Evolutionary conservation across 2,113 vertebrate species (phyloP).

Genomic region (Ranitomeya variabilis): DNA sequence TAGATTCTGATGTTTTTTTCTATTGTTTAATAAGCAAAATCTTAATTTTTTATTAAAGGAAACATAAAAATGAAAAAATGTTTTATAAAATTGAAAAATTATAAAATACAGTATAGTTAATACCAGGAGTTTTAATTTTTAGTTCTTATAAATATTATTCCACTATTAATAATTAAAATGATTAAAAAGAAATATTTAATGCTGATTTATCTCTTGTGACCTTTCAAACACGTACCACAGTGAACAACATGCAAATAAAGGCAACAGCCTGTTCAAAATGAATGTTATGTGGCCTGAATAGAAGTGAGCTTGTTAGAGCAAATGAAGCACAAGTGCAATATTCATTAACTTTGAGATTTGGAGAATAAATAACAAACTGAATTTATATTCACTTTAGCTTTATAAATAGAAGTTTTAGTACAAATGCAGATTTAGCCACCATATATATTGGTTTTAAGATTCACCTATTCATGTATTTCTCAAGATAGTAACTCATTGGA

Average conservation of each 20-base stretch:
- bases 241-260: conserved; percentile 54
- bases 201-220: conserved; percentile 52
- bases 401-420: not conserved
- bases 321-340: conserved; percentile 48
- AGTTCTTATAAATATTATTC: conserved; percentile 18
- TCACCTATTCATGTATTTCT: not conserved
- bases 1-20: not conserved
- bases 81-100: not conserved
- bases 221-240: conserved; percentile 48
- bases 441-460: not conserved
- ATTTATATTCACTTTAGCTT: conserved; percentile 14
- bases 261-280: conserved; percentile 47
- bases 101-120: not conserved
- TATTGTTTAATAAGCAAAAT: not conserved
- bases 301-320: conserved; percentile 54
- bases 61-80: not conserved
- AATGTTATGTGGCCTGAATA: conserved; percentile 48
- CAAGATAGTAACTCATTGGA: not conserved
- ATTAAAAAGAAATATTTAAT: conserved; percentile 37
- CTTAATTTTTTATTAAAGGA: not conserved
- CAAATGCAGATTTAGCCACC: not conserved
- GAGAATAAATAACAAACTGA: conserved; percentile 46
- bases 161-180: conserved; percentile 44
- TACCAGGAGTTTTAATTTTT: conserved; percentile 3
- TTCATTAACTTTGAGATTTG: conserved; percentile 53